A percentile compares a stretch with the other conserved stretches of the same genome.
These are phyloP conservation scores for Lagodon rhomboides DNA, from an alignment of 2,797 vertebrate genomes.

Conservation along the genomic window DNA sequence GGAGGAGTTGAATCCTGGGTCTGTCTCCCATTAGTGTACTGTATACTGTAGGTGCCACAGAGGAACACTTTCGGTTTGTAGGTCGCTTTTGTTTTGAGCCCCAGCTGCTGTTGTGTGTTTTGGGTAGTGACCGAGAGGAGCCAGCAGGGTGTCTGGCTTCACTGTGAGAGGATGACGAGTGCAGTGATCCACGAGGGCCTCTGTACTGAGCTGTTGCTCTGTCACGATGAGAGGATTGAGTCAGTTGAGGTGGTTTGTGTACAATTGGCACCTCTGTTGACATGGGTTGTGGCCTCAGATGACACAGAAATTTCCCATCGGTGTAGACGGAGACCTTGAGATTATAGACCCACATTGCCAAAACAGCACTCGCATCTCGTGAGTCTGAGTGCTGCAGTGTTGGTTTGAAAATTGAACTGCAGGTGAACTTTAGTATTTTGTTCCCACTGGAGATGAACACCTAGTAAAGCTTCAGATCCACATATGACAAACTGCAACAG, in stretches of 20 bases:
- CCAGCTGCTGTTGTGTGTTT: conserved; percentile 50
- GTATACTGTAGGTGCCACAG: not conserved
- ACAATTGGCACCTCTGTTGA: conserved; percentile 21
- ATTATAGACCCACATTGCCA: not conserved
- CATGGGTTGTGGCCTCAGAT: conserved; percentile 8
- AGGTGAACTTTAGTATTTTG: not conserved
- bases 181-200: conserved; percentile 36
- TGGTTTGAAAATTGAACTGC: not conserved
- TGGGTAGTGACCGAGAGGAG: conserved; percentile 51
- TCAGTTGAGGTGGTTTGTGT: conserved; percentile 26
- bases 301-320: conserved; percentile 6
- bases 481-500: not conserved
- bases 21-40: not conserved
- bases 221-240: conserved; percentile 35
- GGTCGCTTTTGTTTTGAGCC: conserved; percentile 25
- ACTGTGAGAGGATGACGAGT: conserved; percentile 33
- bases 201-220: conserved; percentile 33
- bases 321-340: not conserved
- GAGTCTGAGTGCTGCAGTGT: not conserved
- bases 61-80: conserved; percentile 21
- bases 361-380: not conserved
- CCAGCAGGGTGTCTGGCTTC: conserved; percentile 36
- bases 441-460: not conserved
- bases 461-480: not conserved
- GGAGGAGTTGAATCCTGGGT: conserved; percentile 24